Evolutionary conservation across 30 jellyfish, hydroid and myxozoan genomes (phyloP).

Genomic region (Aurelia sp.): DNA sequence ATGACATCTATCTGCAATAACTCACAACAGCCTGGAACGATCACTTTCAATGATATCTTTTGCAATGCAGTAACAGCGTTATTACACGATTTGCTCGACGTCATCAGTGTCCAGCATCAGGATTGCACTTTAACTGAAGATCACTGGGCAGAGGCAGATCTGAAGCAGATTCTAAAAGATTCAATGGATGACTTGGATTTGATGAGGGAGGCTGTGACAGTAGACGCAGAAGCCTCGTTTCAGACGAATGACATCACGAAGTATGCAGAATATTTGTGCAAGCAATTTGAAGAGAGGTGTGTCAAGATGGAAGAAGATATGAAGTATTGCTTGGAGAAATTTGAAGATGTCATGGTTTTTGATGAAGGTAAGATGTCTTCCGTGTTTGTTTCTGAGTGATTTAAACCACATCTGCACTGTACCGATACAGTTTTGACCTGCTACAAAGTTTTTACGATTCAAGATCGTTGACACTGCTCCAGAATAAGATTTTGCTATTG

Average conservation of each 20-base stretch:
- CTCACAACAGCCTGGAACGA: not conserved
- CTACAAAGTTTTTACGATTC: no score
- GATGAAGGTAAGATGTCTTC: constrained; percentile 26
- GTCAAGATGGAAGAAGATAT: constrained; percentile 56
- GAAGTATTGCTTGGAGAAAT: constrained; percentile 53
- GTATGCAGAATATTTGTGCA: constrained; percentile 39
- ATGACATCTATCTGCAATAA: constrained; percentile 34
- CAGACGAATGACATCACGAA: constrained; percentile 49
- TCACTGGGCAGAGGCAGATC: constrained; percentile 69
- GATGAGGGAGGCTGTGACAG: constrained; percentile 21
- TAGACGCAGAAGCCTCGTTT: constrained; percentile 32
- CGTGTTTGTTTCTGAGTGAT: no score
- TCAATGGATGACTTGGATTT: constrained; percentile 67
- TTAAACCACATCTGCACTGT: no score
- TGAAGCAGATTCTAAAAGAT: constrained; percentile 58
- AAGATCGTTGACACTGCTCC: no score
- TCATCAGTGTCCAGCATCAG: constrained; percentile 33
- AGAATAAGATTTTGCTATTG: no score
- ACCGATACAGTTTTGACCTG: no score
- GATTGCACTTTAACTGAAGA: constrained; percentile 32
- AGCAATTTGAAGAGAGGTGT: constrained; percentile 60
- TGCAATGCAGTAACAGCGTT: not conserved
- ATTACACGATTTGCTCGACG: constrained; percentile 40
- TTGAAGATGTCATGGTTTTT: constrained; percentile 19
- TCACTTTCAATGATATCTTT: not conserved